Evolutionary conservation across 2,797 vertebrate genomes (phyloP).

Genomic region (Pangasius sanitwongsei): DNA sequence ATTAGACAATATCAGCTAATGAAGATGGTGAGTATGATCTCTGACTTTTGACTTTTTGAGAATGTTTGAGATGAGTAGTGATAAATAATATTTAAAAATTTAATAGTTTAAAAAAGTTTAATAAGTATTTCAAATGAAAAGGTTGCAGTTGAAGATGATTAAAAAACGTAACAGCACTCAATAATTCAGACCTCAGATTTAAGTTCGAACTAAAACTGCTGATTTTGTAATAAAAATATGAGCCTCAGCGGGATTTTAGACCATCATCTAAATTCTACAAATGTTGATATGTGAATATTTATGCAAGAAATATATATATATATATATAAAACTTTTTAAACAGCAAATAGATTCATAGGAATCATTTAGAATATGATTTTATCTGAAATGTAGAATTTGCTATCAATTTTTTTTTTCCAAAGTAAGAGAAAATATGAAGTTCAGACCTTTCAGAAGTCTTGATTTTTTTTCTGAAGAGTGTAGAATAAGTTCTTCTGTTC

Average conservation of each 20-base stretch:
- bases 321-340: background rate
- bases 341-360: background rate
- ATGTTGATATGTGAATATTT: background rate
- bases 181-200: background rate
- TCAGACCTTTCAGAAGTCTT: background rate
- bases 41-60: background rate
- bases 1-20: background rate
- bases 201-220: background rate
- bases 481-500: background rate
- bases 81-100: background rate
- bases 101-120: background rate
- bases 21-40: background rate
- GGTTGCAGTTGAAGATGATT: background rate
- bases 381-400: background rate
- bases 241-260: background rate
- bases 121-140: background rate
- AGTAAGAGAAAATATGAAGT: background rate
- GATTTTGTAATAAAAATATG: background rate
- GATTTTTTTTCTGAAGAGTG: background rate
- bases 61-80: background rate
- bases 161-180: background rate
- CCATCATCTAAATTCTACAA: background rate
- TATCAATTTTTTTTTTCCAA: background rate
- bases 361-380: background rate
- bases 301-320: background rate